These are phyloP conservation scores for Cottoperca gobio DNA, from an alignment of 2,797 vertebrate species.

Conservation along the genomic window DNA sequence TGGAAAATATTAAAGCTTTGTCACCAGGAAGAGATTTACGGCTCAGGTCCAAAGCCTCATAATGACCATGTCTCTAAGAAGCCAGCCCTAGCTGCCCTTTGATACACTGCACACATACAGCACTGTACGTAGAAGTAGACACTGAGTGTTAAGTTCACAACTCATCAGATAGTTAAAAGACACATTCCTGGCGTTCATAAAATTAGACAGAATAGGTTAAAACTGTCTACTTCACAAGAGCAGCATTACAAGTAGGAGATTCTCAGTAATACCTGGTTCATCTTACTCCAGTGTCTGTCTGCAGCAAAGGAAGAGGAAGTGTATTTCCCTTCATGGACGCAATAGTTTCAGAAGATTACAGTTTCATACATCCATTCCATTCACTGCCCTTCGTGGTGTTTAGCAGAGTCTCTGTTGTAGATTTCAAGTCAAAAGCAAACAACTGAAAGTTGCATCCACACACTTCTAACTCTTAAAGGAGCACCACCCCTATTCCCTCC, in stretches of 20 bases:
- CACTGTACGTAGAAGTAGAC: constrained; percentile 40
- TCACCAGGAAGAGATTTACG: constrained; percentile 82
- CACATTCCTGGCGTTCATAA: constrained; percentile 13
- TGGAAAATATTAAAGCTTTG: constrained; percentile 85
- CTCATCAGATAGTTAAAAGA: constrained; percentile 19
- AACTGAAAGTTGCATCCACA: constrained; percentile 46
- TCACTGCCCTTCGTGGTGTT: constrained; percentile 16
- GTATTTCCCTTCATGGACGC: constrained; percentile 43
- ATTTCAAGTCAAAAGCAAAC: constrained; percentile 54
- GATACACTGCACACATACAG: constrained; percentile 52
- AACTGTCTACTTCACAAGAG: constrained; percentile 11
- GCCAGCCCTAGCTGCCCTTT: constrained; percentile 67
- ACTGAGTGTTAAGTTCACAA: constrained; percentile 23
- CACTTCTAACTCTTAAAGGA: constrained; percentile 47
- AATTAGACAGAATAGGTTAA: constrained; percentile 6
- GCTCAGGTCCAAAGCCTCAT: constrained; percentile 84
- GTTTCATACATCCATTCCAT: constrained; percentile 40
- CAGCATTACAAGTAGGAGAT: constrained; percentile 12
- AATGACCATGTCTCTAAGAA: constrained; percentile 79
- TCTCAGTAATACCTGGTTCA: constrained; percentile 64
- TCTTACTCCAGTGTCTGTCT: constrained; percentile 53
- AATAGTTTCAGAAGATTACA: constrained; percentile 42
- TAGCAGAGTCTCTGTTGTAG: constrained; percentile 24
- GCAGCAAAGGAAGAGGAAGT: constrained; percentile 33
- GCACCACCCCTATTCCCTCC: constrained; percentile 64